Conservation (phyloP, 2,888 invertebrate species). For the Pachydiplax longipennis region DNA sequence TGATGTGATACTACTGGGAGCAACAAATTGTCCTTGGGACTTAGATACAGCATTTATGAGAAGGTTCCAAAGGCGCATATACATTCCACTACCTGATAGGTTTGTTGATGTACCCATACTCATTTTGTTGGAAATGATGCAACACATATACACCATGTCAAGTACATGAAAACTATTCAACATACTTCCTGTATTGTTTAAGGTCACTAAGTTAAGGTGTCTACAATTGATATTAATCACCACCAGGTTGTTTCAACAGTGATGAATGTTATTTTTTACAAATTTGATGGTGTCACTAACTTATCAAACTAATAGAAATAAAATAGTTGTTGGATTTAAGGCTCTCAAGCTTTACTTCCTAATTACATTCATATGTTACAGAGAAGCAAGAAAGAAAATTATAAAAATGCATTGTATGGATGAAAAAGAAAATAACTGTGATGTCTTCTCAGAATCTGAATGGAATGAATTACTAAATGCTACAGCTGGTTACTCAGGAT, state of each 20-base stretch:
- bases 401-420: slow-evolving; percentile 19
- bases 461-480: slow-evolving; percentile 59
- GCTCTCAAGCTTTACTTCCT: no score
- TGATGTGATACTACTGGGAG: slow-evolving; percentile 61
- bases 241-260: no score
- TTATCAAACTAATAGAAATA: no score
- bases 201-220: no score
- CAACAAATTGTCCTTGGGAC: slow-evolving; percentile 71
- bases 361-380: not conserved
- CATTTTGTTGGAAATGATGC: no score
- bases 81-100: slow-evolving; percentile 65
- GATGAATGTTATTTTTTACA: no score
- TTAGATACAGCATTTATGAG: slow-evolving; percentile 66
- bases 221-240: no score
- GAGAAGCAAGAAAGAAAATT: slow-evolving; percentile 47
- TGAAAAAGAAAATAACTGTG: slow-evolving; percentile 54
- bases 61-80: slow-evolving; percentile 65
- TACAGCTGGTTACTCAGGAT: slow-evolving; percentile 66
- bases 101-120: slow-evolving; percentile 49
- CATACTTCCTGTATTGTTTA: no score
- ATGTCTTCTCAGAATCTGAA: slow-evolving; percentile 54
- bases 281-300: no score
- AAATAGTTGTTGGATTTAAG: no score
- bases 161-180: no score
- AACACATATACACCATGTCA: no score